These are phyloP conservation scores for Cynoglossus semilaevis DNA, from an alignment of 2,113 vertebrate genomes.

Conservation along the genomic window DNA sequence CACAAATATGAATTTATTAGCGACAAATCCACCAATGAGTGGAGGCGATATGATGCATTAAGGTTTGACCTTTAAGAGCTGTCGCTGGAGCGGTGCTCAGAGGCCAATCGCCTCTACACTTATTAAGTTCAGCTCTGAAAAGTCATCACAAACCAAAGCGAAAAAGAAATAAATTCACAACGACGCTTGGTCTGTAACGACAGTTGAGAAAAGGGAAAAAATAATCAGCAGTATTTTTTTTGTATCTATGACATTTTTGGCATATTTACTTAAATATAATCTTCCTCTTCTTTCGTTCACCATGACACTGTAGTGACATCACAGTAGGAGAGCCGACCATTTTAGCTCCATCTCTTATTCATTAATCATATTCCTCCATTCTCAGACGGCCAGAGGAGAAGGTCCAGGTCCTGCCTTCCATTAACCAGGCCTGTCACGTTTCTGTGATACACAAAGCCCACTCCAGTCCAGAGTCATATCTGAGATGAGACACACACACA, in stretches of 20 bases:
- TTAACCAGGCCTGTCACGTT: slow-evolving; percentile 49
- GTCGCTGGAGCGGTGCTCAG: neutral
- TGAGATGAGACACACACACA: slow-evolving; percentile 49
- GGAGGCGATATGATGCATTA: neutral
- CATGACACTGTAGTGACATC: slow-evolving; percentile 14
- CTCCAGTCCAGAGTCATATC: slow-evolving; percentile 44
- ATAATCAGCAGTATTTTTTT: no score
- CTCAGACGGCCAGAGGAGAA: slow-evolving; percentile 36
- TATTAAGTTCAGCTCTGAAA: no score
- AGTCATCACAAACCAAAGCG: no score
- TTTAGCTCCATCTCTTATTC: slow-evolving; percentile 46
- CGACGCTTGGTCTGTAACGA: no score
- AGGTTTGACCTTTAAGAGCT: neutral
- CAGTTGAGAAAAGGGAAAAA: no score
- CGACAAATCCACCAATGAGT: neutral
- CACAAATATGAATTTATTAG: neutral
- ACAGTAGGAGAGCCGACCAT: slow-evolving; percentile 36
- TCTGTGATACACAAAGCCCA: slow-evolving; percentile 18
- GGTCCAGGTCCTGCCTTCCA: slow-evolving; percentile 38
- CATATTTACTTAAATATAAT: no score
- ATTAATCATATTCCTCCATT: slow-evolving; percentile 45
- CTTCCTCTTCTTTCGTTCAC: neutral
- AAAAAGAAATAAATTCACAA: no score
- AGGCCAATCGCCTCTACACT: neutral
- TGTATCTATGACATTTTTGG: no score